Conservation (phyloP, 2,888 invertebrate species). For the Athalia circularis region DNA sequence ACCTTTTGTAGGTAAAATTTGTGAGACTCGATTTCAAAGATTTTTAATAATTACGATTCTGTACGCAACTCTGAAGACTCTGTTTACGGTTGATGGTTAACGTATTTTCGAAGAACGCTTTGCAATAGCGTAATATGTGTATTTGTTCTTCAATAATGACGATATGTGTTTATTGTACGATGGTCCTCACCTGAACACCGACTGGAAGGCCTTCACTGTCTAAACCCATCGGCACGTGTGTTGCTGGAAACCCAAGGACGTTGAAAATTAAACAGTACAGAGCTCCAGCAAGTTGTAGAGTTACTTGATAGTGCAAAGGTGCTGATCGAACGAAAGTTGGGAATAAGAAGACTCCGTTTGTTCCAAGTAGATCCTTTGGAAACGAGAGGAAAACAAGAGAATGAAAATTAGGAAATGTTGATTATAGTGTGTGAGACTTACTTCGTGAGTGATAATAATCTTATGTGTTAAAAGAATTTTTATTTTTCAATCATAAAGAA, state of each 20-base stretch:
- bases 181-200: constrained; percentile 30
- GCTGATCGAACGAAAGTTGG: constrained; percentile 75
- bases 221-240: constrained; percentile 71
- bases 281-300: constrained; percentile 74
- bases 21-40: no score
- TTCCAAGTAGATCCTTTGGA: constrained; percentile 72
- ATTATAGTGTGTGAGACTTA: no score
- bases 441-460: no score
- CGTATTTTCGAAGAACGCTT: no score
- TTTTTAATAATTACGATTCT: no score
- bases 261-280: constrained; percentile 76
- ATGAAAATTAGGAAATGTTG: background rate
- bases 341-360: constrained; percentile 75
- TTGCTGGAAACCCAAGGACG: constrained; percentile 75
- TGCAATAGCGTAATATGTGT: no score
- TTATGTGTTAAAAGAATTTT: background rate
- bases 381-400: constrained; percentile 16
- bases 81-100: no score
- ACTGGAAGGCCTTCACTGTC: constrained; percentile 35
- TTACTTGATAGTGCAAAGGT: constrained; percentile 75
- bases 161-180: no score
- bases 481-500: background rate
- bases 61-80: no score
- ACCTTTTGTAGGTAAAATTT: no score
- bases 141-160: no score